Percentiles rank a stretch among this genome's conserved stretches.
Evolutionary conservation across 2,888 invertebrate genomes (phyloP).

Genomic region (Latrodectus hesperus): DNA sequence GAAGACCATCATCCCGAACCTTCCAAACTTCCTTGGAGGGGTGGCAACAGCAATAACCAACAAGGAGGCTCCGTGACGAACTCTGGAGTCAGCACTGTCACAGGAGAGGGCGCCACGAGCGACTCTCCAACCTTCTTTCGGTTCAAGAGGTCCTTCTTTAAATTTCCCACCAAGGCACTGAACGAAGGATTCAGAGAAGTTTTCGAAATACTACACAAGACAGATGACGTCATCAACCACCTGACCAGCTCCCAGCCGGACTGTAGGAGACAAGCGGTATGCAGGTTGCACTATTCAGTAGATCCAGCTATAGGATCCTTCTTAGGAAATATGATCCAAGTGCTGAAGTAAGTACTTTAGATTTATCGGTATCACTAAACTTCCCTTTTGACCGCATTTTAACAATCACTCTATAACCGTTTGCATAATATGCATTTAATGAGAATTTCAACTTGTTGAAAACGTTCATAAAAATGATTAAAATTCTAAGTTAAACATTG

Average conservation of each 20-base stretch:
- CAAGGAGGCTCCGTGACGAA: background rate
- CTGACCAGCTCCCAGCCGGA: slow-evolving; percentile 53
- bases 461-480: no score
- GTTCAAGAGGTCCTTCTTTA: slow-evolving; percentile 38
- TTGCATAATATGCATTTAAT: no score
- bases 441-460: no score
- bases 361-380: background rate
- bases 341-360: slow-evolving; percentile 42
- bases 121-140: slow-evolving; percentile 30
- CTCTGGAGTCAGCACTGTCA: slow-evolving; percentile 7
- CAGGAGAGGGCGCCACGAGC: background rate
- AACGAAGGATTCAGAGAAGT: slow-evolving; percentile 56
- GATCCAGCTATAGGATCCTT: slow-evolving; percentile 48
- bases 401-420: no score
- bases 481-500: no score
- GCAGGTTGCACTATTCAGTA: slow-evolving; percentile 44
- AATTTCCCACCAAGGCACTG: slow-evolving; percentile 19
- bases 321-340: slow-evolving; percentile 45
- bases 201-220: slow-evolving; percentile 28
- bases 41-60: background rate
- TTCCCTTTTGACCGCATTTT: no score
- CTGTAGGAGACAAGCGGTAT: slow-evolving; percentile 58
- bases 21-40: background rate
- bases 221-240: slow-evolving; percentile 51
- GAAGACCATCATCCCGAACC: slow-evolving; percentile 45